A percentile compares a stretch with the other conserved stretches of the same genome.
phyloP scores from a whole-genome alignment of 2,113 vertebrate species.

The Probosciger aterrimus region DNA sequence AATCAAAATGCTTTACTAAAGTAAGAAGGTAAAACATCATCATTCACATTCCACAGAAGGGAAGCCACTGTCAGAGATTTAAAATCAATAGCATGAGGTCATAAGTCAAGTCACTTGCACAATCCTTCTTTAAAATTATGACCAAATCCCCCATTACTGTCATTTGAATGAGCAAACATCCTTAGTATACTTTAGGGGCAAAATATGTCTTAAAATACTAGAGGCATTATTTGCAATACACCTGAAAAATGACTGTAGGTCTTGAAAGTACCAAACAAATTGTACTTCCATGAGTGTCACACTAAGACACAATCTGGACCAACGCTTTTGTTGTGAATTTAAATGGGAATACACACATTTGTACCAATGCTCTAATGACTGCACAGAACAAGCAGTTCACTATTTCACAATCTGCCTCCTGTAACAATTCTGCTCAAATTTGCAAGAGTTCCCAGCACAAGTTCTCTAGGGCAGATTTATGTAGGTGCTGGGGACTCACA shows the following conservation, averaged over 20 bases:
- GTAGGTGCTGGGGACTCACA: neutral
- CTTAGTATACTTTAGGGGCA: neutral
- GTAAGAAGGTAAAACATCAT: neutral
- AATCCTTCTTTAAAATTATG: neutral
- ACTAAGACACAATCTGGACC: neutral
- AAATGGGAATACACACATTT: neutral
- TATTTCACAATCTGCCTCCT: neutral
- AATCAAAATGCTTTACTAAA: neutral
- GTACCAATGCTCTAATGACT: neutral
- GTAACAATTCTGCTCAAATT: neutral
- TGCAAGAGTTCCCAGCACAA: neutral
- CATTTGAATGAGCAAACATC: neutral
- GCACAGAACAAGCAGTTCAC: neutral
- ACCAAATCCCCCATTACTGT: neutral
- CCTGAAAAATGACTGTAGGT: neutral
- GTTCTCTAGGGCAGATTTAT: neutral
- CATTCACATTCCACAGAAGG: neutral
- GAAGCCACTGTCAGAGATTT: neutral
- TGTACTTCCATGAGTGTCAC: neutral
- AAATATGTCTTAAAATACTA: neutral
- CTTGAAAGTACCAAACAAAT: neutral
- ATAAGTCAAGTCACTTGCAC: neutral
- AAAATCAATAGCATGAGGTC: neutral
- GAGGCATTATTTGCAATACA: neutral
- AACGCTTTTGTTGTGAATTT: neutral